Evolutionary conservation across 2,888 invertebrate genomes (phyloP).

Genomic region (Papilio demoleus): DNA sequence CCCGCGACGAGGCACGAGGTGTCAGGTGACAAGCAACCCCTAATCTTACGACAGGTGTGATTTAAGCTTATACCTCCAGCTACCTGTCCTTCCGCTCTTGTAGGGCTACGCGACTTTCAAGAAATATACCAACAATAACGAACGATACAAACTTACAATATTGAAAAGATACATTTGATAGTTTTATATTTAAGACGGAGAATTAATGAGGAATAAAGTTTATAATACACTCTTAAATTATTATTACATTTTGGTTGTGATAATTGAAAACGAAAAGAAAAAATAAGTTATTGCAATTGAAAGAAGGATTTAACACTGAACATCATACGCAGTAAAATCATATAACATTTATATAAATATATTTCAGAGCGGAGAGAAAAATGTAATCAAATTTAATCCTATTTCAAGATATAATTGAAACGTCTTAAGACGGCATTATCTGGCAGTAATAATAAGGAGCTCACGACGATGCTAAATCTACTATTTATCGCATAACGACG

Average conservation of each 20-base stretch:
- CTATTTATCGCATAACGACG: slow-evolving; percentile 37
- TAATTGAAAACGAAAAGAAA: not conserved
- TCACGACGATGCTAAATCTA: slow-evolving; percentile 35
- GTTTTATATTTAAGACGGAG: not conserved
- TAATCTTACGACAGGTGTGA: slow-evolving; percentile 50
- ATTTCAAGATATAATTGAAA: slow-evolving; percentile 21
- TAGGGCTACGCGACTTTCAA: slow-evolving; percentile 26
- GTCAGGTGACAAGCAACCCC: slow-evolving; percentile 51
- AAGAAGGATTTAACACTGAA: not conserved
- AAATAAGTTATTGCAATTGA: not conserved
- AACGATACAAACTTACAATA: not conserved
- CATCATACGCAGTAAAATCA: not conserved
- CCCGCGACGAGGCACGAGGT: slow-evolving; percentile 41
- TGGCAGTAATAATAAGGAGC: slow-evolving; percentile 17
- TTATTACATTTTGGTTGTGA: not conserved
- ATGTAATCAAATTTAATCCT: not conserved
- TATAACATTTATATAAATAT: not conserved
- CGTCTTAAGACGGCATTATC: not conserved
- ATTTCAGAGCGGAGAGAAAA: not conserved
- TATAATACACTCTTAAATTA: not conserved
- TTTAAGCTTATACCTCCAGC: slow-evolving; percentile 55
- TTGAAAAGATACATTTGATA: not conserved
- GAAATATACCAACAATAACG: slow-evolving; percentile 1
- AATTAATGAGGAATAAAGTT: not conserved
- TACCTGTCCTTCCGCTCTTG: slow-evolving; percentile 56